Evolutionary conservation across 2,797 vertebrate species (phyloP).

Genomic region (Pangasius larnaudii): DNA sequence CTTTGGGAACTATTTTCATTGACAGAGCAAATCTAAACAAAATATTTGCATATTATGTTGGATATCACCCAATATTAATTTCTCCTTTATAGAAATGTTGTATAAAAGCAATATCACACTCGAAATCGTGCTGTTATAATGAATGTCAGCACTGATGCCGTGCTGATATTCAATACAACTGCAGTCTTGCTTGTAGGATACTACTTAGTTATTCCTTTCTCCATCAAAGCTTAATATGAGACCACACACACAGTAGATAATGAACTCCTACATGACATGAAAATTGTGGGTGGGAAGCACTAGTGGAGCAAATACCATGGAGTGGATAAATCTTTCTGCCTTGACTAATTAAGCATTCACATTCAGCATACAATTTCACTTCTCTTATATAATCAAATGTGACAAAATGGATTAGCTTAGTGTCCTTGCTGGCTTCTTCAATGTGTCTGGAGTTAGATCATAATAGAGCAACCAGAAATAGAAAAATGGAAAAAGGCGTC

Average conservation of each 20-base stretch:
- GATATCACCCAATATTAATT: neutral
- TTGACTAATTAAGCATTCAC: slow-evolving; percentile 27
- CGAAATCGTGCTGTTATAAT: neutral
- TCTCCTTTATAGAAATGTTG: neutral
- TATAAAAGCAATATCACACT: neutral
- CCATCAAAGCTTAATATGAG: neutral
- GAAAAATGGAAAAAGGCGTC: neutral
- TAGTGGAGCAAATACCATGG: slow-evolving; percentile 6
- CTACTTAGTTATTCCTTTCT: slow-evolving; percentile 16
- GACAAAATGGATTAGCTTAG: neutral
- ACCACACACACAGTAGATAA: slow-evolving; percentile 11
- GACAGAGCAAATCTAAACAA: neutral
- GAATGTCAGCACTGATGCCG: neutral
- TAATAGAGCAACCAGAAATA: neutral
- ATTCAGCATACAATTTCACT: neutral
- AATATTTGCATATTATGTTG: neutral
- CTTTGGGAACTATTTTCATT: neutral
- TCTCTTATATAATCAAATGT: neutral
- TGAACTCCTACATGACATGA: slow-evolving; percentile 25
- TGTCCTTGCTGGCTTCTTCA: neutral
- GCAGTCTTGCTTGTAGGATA: neutral
- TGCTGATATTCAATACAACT: neutral
- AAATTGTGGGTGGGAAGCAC: slow-evolving; percentile 20
- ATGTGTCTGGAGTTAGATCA: neutral
- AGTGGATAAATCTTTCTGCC: slow-evolving; percentile 25